A percentile compares a stretch with the other conserved stretches of the same genome.
Evolutionary conservation across 2,797 vertebrate species (phyloP).

Genomic region (Phrynocephalus vlangalii): DNA sequence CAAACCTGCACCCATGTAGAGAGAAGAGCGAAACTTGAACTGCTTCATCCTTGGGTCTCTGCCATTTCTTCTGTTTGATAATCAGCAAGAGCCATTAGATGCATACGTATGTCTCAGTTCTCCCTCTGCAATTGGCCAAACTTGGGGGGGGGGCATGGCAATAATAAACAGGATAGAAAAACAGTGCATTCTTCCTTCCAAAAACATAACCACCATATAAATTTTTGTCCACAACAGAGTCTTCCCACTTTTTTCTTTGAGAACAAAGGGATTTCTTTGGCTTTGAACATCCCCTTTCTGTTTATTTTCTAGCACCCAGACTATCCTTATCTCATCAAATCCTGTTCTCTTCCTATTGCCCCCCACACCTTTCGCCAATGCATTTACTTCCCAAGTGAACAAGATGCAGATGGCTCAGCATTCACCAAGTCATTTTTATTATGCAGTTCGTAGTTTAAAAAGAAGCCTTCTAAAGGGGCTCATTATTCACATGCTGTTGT

Average conservation of each 20-base stretch:
- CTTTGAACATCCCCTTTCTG: not conserved
- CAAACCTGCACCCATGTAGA: not conserved
- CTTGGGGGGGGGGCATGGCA: too few relatives aligned
- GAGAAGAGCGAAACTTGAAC: constrained; percentile 23
- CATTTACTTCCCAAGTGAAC: not conserved
- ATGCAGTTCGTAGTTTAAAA: not conserved
- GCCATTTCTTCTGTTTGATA: constrained; percentile 16
- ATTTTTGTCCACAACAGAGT: not conserved
- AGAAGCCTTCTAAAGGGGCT: not conserved
- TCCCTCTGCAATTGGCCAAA: not conserved
- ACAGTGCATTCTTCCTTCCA: constrained; percentile 4
- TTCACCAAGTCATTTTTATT: constrained; percentile 1
- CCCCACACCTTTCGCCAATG: not conserved
- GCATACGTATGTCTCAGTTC: constrained; percentile 3
- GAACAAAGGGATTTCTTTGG: not conserved
- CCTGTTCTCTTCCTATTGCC: not conserved
- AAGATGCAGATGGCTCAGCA: not conserved
- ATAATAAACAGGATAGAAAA: constrained; percentile 10
- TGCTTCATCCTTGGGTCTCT: constrained; percentile 15
- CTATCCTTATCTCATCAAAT: not conserved
- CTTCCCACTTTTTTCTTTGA: not conserved
- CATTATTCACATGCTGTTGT: not conserved
- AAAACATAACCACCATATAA: not conserved
- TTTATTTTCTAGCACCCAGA: not conserved
- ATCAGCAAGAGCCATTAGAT: constrained; percentile 10